Base-by-base conservation (phyloP, 1,140 invertebrate species). In the Drosophila kanapiae region DNA sequence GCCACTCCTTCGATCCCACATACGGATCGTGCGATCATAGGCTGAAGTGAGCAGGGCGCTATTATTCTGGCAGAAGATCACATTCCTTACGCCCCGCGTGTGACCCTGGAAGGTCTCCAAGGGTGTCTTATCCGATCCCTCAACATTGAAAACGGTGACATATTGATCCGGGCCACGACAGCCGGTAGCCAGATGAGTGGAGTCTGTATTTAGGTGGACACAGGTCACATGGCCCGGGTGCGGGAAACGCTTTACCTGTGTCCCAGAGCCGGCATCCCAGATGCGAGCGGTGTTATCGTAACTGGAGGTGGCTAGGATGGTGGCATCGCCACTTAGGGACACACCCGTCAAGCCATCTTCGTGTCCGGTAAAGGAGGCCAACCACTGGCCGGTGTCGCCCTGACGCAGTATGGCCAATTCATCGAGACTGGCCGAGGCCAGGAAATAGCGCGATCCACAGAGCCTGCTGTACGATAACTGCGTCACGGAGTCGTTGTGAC, bases 321-420 rank as follows among this genome's bases (percentile, higher is more conserved):
- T 97, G 6, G 97, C 98, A 87, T 98, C 95, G 80, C 94, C 94
- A 93, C 98, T 98, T 59, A 99, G 94, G 57, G 97, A 97, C 63
- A 99, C 98, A 75, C 98, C 97, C 97, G 98, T 99, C 42, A 99
- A 98, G 57, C 97, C 97, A 57, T 97, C 97, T 93, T 99, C 98
- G 91, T 99, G 98, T 10, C 98, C 98, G 93, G 97, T 8, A 93
- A 99, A 99, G 11, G 97, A 99, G 71, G 98, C 98, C 87, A 99
- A 98, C 98, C 98, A 99, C 93, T 99, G 98, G 45, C 98, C 98
- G 31, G 98, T 99, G 91, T 98, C 98, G 33, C 98, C 98, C 93
- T 99, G 97, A 29, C 98, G 95, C 68, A 99, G 94, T 97, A 99
- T 98, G 9, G 98, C 98, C 88, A 98, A 97, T 23, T 98, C 98